These are phyloP conservation scores for Caenorhabditis parvicauda DNA, from an alignment of 2,888 invertebrate genomes.

Conservation along the genomic window DNA sequence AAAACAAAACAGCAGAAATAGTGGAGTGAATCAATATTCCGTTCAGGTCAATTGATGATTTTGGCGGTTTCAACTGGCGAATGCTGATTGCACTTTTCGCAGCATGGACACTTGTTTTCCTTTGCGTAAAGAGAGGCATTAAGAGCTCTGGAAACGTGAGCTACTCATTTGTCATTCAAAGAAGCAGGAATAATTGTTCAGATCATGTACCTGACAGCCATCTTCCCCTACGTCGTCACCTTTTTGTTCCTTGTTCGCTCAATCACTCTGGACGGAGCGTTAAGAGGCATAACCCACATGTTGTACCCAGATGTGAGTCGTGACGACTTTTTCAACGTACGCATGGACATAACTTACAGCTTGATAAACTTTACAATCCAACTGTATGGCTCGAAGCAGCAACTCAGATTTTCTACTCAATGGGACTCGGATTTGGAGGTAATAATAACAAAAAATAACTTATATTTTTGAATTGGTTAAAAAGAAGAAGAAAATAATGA, in stretches of 20 bases:
- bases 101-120: conserved; percentile 87
- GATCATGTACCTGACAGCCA: conserved; percentile 91
- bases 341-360: conserved; percentile 66
- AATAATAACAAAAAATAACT: not conserved
- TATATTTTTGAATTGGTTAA: not conserved
- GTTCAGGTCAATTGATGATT: conserved; percentile 69
- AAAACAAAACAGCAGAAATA: no score
- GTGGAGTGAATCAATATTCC: not conserved
- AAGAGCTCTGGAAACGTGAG: conserved; percentile 89
- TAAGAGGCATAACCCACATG: conserved; percentile 84
- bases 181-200: conserved; percentile 61
- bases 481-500: not conserved
- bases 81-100: conserved; percentile 82
- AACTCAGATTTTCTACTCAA: conserved; percentile 93
- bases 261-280: conserved; percentile 81
- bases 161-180: not conserved
- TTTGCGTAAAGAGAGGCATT: conserved; percentile 92
- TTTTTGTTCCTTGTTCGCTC: conserved; percentile 90
- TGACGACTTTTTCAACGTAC: not conserved
- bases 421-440: conserved; percentile 90
- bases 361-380: conserved; percentile 80
- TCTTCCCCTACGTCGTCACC: conserved; percentile 89
- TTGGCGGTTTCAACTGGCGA: conserved; percentile 86
- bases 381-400: conserved; percentile 93
- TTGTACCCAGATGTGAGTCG: conserved; percentile 80